Conservation (phyloP, 2,797 vertebrate species). For the Leuciscus waleckii region DNA sequence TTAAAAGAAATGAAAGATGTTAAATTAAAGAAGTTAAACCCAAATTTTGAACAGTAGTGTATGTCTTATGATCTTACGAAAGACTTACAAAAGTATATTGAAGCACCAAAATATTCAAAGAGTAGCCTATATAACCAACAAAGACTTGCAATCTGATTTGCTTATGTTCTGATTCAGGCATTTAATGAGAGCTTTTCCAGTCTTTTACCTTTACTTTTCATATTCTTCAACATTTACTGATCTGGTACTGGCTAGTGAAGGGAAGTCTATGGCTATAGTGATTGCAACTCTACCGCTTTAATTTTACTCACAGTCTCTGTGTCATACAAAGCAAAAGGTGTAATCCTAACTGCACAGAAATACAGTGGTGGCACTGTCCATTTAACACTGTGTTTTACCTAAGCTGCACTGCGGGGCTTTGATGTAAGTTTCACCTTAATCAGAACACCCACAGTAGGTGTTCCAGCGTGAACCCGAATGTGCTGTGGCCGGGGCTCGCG, state of each 20-base stretch:
- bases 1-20: background rate
- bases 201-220: background rate
- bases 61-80: background rate
- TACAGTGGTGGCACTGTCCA: conserved; percentile 33
- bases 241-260: background rate
- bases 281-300: background rate
- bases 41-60: background rate
- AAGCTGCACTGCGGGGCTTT: conserved; percentile 19
- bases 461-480: conserved; percentile 24
- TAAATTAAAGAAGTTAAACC: background rate
- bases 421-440: conserved; percentile 47
- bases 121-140: background rate
- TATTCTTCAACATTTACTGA: background rate
- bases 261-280: background rate
- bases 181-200: background rate
- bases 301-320: background rate
- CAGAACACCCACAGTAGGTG: conserved; percentile 51
- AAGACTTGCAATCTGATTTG: background rate
- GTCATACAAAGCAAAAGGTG: conserved; percentile 3
- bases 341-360: conserved; percentile 23
- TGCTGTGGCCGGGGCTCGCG: conserved; percentile 35
- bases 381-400: conserved; percentile 43
- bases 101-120: background rate
- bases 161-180: background rate
- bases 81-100: background rate